These are phyloP conservation scores for Phalloptychus januarius DNA, from an alignment of 2,797 vertebrate species.

Conservation along the genomic window DNA sequence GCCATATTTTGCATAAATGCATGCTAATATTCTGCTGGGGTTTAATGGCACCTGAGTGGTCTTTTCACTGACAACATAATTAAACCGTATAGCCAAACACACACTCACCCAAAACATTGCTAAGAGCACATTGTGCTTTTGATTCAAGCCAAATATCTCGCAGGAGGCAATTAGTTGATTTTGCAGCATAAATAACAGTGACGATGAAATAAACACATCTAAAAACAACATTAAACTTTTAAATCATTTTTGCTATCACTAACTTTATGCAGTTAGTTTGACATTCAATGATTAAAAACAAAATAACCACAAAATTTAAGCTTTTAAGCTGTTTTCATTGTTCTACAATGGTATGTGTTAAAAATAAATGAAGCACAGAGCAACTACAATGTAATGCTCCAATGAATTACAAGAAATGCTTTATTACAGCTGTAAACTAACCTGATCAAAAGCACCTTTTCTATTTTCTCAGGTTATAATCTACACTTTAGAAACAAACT, in stretches of 20 bases:
- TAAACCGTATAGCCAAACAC: background rate
- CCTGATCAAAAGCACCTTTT: constrained; percentile 36
- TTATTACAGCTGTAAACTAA: constrained; percentile 26
- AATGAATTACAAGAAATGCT: constrained; percentile 3
- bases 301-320: background rate
- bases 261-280: background rate
- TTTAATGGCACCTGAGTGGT: constrained; percentile 3
- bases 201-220: background rate
- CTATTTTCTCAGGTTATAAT: constrained; percentile 12
- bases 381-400: constrained; percentile 20
- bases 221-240: background rate
- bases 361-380: background rate
- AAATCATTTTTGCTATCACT: background rate
- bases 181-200: background rate
- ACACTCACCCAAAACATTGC: background rate
- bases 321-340: background rate
- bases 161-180: background rate
- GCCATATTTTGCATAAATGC: background rate
- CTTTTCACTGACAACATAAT: background rate
- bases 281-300: background rate
- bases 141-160: background rate
- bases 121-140: background rate
- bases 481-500: background rate
- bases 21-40: background rate
- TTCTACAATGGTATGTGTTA: background rate